phyloP scores from a whole-genome alignment of 2,888 invertebrate species.

The Caenorhabditis drosophilae region DNA sequence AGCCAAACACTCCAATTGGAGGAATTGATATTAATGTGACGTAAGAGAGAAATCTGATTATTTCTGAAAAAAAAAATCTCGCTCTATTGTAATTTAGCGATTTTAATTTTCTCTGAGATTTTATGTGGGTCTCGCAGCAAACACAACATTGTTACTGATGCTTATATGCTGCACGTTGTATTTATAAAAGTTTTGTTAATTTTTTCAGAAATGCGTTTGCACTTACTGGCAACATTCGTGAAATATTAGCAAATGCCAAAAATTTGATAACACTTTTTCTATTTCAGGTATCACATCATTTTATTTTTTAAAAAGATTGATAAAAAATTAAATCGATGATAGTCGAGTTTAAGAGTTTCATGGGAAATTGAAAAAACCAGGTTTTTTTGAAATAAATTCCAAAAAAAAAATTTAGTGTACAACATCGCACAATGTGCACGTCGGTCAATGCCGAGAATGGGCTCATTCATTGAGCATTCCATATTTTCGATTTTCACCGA shows the following conservation, averaged over 20 bases:
- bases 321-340: too few species aligned
- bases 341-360: too few species aligned
- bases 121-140: too few species aligned
- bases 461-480: slow-evolving; percentile 85
- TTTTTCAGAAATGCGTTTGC: slow-evolving; percentile 9
- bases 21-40: slow-evolving; percentile 1
- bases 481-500: slow-evolving; percentile 82
- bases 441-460: slow-evolving; percentile 91
- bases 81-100: neutral
- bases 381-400: too few species aligned
- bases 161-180: too few species aligned
- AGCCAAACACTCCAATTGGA: slow-evolving; percentile 65
- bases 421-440: slow-evolving; percentile 69
- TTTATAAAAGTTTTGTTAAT: too few species aligned
- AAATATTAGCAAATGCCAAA: slow-evolving; percentile 80
- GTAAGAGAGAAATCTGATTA: too few species aligned
- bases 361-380: too few species aligned
- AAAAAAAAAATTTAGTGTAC: too few species aligned
- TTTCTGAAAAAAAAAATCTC: neutral
- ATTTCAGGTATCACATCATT: slow-evolving; percentile 70
- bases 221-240: slow-evolving; percentile 78
- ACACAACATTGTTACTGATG: too few species aligned
- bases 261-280: slow-evolving; percentile 84
- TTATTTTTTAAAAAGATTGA: too few species aligned
- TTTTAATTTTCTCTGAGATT: too few species aligned